Percentiles rank a stretch among this genome's conserved stretches.
phyloP scores from a whole-genome alignment of 2,113 vertebrate species.

The Pardalotus punctatus region DNA sequence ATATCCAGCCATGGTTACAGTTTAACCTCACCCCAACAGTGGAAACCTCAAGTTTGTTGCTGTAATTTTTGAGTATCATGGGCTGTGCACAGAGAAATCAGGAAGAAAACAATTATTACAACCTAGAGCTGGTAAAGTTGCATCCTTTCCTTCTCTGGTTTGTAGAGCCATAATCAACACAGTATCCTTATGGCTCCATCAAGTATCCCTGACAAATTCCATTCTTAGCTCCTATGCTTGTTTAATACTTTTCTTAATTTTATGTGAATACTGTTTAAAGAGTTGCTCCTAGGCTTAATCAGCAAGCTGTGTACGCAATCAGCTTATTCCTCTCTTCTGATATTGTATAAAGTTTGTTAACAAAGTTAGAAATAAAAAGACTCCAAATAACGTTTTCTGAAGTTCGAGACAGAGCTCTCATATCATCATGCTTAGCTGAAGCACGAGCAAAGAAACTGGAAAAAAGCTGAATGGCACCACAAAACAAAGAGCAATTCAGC shows the following conservation, averaged over 20 bases:
- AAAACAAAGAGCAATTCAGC: not conserved
- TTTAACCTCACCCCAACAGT: not conserved
- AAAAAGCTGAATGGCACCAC: not conserved
- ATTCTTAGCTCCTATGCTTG: not conserved
- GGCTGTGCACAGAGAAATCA: not conserved
- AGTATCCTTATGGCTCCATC: not conserved
- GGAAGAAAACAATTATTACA: not conserved
- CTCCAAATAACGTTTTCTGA: not conserved
- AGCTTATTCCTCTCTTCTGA: not conserved
- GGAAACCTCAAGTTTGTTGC: not conserved
- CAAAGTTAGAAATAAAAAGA: not conserved
- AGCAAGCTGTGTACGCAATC: not conserved
- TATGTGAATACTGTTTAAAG: not conserved
- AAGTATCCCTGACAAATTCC: not conserved
- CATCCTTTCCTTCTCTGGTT: not conserved
- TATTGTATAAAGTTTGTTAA: not conserved
- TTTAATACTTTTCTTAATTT: not conserved
- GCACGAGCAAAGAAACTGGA: not conserved
- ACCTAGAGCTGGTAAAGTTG: not conserved
- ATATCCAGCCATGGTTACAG: not conserved
- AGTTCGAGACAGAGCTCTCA: not conserved
- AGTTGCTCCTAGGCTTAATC: not conserved
- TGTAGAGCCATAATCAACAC: not conserved
- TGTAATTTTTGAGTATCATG: not conserved
- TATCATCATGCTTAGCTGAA: not conserved